These are phyloP conservation scores for Phocoena sinus DNA, from an alignment of 2,113 vertebrate species.

Conservation along the genomic window DNA sequence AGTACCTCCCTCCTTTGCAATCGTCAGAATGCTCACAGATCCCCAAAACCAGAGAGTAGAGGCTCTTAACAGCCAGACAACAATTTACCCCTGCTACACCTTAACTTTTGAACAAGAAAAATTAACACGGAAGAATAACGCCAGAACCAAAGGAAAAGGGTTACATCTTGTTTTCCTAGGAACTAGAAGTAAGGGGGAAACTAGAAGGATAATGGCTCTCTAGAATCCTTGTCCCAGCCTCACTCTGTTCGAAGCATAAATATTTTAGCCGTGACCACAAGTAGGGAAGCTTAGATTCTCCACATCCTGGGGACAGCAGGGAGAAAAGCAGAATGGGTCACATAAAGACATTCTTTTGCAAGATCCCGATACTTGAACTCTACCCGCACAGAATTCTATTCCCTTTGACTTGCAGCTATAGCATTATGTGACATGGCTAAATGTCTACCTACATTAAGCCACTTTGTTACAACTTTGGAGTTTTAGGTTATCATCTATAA, in stretches of 20 bases:
- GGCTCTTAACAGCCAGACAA: background rate
- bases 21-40: background rate
- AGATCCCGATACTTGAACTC: background rate
- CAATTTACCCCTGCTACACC: background rate
- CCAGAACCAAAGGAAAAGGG: background rate
- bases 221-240: background rate
- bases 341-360: background rate
- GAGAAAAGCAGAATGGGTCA: background rate
- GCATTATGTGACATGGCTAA: background rate
- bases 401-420: background rate
- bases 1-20: too few relatives aligned
- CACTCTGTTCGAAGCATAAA: background rate
- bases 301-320: too few relatives aligned
- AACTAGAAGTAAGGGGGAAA: background rate
- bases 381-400: background rate
- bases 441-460: background rate
- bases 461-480: background rate
- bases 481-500: background rate
- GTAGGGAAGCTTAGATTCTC: background rate
- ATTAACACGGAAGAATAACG: background rate
- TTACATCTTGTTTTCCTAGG: background rate
- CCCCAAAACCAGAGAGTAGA: background rate
- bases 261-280: background rate
- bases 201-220: background rate
- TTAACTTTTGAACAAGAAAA: slow-evolving; percentile 5